Conservation (phyloP, 2,797 vertebrate species). For the Micromesistius poutassou region DNA sequence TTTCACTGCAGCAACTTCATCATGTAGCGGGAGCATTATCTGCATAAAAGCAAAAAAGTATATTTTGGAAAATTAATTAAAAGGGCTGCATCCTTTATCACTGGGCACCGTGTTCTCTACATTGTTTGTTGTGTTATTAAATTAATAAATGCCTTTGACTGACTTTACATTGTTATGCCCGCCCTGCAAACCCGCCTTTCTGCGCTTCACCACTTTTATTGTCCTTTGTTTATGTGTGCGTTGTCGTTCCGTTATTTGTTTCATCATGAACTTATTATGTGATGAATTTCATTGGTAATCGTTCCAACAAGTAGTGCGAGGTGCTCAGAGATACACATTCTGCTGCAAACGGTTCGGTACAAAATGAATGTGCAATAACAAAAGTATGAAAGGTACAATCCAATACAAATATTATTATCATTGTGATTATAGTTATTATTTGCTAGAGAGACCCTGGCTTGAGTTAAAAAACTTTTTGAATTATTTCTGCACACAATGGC, state of each 20-base stretch:
- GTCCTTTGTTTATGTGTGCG: neutral
- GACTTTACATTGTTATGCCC: neutral
- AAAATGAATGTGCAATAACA: neutral
- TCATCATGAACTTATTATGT: neutral
- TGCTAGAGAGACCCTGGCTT: neutral
- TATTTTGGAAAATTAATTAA: neutral
- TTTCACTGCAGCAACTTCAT: slow-evolving; percentile 3
- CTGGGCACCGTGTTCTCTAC: neutral
- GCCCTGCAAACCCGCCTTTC: too few species aligned
- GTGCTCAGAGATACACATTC: neutral
- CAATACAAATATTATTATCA: neutral
- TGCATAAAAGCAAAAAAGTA: slow-evolving; percentile 8
- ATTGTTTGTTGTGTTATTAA: neutral
- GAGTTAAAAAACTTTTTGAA: neutral
- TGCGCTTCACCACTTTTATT: too few species aligned
- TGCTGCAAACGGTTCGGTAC: neutral
- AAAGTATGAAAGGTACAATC: neutral
- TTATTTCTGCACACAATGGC: neutral
- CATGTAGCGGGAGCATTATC: neutral
- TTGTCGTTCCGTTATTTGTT: neutral
- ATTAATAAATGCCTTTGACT: neutral
- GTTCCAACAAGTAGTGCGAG: neutral
- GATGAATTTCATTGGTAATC: neutral
- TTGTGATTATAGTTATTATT: neutral
- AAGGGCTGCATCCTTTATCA: neutral